These are phyloP conservation scores for Calypte anna DNA, from an alignment of 2,113 vertebrate genomes.

Conservation along the genomic window DNA sequence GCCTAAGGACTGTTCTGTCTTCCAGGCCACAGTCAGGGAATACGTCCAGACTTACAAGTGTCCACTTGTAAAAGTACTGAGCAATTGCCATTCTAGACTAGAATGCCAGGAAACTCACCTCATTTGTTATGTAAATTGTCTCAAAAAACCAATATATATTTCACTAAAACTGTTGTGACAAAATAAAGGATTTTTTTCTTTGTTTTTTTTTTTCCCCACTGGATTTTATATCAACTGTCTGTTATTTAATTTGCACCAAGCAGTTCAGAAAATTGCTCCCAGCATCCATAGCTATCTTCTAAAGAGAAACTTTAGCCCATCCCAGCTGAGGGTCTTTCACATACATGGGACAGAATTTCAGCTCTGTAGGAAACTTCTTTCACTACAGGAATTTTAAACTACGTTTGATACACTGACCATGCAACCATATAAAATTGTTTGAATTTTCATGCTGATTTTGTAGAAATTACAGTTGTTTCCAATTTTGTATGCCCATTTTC, in stretches of 20 bases:
- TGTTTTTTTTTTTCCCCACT: neutral
- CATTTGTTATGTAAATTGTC: conserved; percentile 7
- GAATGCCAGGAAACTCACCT: neutral
- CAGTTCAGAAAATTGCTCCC: neutral
- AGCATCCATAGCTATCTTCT: neutral
- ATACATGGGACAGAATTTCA: neutral
- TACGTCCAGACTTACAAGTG: neutral
- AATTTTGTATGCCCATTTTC: conserved; percentile 44
- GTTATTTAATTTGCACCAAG: neutral
- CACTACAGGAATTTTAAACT: conserved; percentile 36
- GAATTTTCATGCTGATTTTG: conserved; percentile 67
- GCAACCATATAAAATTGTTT: conserved; percentile 55
- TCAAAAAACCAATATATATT: neutral
- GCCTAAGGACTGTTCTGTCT: neutral
- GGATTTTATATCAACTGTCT: conserved; percentile 9
- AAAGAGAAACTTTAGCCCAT: neutral
- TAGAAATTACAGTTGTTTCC: conserved; percentile 62
- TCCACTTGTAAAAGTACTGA: neutral
- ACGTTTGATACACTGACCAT: conserved; percentile 49
- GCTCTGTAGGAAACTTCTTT: neutral
- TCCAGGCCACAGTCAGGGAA: neutral
- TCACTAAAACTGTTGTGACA: conserved; percentile 3
- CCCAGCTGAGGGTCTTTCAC: neutral
- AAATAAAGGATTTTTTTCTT: neutral
- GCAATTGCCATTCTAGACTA: neutral